A percentile compares a stretch with the other conserved stretches of the same genome.
Evolutionary conservation across 2,797 vertebrate genomes (phyloP).

Genomic region (Bradypus variegatus): DNA sequence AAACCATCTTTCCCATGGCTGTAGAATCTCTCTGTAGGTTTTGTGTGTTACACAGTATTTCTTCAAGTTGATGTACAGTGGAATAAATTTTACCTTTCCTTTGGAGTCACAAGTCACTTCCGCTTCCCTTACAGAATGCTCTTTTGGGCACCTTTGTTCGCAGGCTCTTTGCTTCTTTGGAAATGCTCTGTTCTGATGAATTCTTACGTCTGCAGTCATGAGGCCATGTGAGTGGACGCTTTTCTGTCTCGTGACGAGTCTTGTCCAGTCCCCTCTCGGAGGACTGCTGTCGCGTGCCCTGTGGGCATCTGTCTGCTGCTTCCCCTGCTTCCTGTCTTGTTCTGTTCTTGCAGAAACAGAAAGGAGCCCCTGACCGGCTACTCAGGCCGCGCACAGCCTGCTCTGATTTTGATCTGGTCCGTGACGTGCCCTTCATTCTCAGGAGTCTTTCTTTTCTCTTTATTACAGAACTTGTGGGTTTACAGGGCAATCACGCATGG

Average conservation of each 20-base stretch:
- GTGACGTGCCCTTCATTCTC: neutral
- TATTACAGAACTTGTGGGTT: no score
- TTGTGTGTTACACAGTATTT: neutral
- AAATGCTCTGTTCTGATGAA: neutral
- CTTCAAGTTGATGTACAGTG: neutral
- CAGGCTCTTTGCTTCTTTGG: neutral
- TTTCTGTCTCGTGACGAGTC: no score
- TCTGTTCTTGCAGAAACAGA: neutral
- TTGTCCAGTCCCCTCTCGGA: no score
- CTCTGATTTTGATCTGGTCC: neutral
- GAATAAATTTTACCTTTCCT: neutral
- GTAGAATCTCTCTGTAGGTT: neutral
- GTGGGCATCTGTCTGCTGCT: neutral
- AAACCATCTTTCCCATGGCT: neutral
- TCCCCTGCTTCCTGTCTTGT: neutral
- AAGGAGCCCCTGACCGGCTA: neutral
- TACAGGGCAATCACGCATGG: no score
- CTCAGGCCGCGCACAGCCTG: accelerated
- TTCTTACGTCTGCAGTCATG: neutral
- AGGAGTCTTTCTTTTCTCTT: no score
- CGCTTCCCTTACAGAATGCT: neutral
- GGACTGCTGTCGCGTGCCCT: no score
- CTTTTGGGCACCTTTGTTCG: neutral
- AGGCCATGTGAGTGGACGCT: no score
- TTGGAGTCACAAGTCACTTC: neutral